Percentiles rank a stretch among this genome's conserved stretches.
These are phyloP conservation scores for Julus scanicus DNA, from an alignment of 2,888 invertebrate species.

Conservation along the genomic window DNA sequence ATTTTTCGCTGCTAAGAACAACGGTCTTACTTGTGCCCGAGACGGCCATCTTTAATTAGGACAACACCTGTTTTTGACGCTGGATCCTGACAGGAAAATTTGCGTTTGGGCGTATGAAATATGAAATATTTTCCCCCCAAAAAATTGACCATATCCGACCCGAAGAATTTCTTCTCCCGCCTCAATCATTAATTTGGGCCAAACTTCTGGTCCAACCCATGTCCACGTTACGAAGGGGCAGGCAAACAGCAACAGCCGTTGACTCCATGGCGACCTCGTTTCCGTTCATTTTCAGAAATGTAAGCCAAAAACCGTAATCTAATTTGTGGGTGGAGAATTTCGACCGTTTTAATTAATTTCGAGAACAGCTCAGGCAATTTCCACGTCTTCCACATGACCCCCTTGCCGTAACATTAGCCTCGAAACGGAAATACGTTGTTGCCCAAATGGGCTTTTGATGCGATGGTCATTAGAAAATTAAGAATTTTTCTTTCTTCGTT, in stretches of 20 bases:
- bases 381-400: constrained; percentile 21
- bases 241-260: neutral
- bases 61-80: neutral
- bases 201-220: neutral
- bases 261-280: constrained; percentile 21
- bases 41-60: constrained; percentile 39
- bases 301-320: neutral
- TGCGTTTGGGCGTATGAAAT: constrained; percentile 4
- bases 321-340: constrained; percentile 18
- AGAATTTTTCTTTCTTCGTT: neutral
- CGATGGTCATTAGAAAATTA: constrained; percentile 2
- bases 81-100: constrained; percentile 33
- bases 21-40: neutral
- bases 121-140: neutral
- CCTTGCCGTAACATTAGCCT: neutral
- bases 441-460: constrained; percentile 34
- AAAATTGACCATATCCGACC: neutral
- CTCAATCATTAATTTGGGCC: constrained; percentile 7
- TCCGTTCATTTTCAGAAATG: constrained; percentile 32
- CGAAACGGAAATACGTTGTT: constrained; percentile 31
- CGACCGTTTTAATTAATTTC: neutral
- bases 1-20: neutral
- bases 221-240: neutral
- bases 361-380: neutral
- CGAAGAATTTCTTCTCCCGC: constrained; percentile 16